phyloP scores from a whole-genome alignment of 2,797 vertebrate genomes.

The Spinibarbus caldwelli region DNA sequence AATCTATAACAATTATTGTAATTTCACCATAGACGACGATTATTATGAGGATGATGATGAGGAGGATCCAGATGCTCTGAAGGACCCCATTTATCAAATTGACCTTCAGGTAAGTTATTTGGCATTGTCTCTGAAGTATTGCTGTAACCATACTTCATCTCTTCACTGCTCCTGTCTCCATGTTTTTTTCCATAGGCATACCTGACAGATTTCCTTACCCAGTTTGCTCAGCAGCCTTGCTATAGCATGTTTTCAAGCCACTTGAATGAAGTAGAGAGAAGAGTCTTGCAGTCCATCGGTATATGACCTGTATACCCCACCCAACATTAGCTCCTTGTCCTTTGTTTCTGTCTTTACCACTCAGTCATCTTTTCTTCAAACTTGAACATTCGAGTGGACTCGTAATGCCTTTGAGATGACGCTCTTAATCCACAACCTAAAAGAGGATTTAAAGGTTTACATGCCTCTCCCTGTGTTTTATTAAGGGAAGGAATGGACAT shows the following conservation, averaged over 20 bases:
- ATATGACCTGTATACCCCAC: constrained; percentile 77
- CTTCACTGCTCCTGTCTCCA: neutral
- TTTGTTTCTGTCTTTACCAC: constrained; percentile 47
- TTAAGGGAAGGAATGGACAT: constrained; percentile 44
- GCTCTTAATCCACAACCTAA: constrained; percentile 32
- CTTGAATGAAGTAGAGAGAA: constrained; percentile 90
- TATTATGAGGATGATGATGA: constrained; percentile 98
- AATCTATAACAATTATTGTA: neutral
- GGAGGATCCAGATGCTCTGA: constrained; percentile 96
- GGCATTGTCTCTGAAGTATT: neutral
- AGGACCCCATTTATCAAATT: constrained; percentile 97
- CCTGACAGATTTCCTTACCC: constrained; percentile 95
- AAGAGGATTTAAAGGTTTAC: constrained; percentile 30
- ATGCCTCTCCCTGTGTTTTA: constrained; percentile 17
- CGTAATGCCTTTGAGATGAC: constrained; percentile 23
- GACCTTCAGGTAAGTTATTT: constrained; percentile 89
- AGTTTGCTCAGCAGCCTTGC: constrained; percentile 98
- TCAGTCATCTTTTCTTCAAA: constrained; percentile 42
- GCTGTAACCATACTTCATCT: neutral
- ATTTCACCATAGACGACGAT: constrained; percentile 87
- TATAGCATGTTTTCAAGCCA: constrained; percentile 96
- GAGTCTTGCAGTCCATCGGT: constrained; percentile 92
- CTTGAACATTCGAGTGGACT: constrained; percentile 44
- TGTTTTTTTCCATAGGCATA: constrained; percentile 82
- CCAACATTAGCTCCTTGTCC: constrained; percentile 39